Conservation (phyloP, 2,888 invertebrate genomes). For the Hetaerina titia region DNA sequence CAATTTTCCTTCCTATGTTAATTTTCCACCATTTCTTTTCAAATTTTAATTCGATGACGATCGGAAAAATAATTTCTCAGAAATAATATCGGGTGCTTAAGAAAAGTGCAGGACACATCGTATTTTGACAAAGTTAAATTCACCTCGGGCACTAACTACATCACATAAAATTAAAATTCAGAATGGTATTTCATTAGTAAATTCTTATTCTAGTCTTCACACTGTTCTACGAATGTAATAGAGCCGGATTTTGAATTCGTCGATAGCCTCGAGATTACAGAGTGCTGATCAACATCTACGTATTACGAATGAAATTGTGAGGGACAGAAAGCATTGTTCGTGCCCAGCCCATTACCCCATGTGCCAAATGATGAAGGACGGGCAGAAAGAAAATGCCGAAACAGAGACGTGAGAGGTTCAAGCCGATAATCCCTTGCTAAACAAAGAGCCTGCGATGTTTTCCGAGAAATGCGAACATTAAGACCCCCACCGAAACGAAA, state of each 20-base stretch:
- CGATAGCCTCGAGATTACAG: not conserved
- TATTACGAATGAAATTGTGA: not conserved
- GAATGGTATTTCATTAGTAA: no score
- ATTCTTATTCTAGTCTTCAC: no score
- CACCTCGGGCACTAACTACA: no score
- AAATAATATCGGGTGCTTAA: no score
- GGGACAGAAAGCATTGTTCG: not conserved
- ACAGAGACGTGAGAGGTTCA: not conserved
- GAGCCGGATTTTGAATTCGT: not conserved
- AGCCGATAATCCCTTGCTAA: not conserved
- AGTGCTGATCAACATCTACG: not conserved
- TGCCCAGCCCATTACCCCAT: not conserved
- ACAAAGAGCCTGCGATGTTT: not conserved
- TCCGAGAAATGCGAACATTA: not conserved
- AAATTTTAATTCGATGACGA: no score
- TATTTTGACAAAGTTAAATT: no score
- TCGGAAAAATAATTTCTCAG: no score
- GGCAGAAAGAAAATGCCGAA: not conserved
- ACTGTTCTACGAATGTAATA: not conserved
- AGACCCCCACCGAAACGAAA: not conserved
- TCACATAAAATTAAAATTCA: no score
- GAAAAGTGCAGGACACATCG: no score
- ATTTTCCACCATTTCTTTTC: no score
- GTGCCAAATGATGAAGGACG: not conserved
- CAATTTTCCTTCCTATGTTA: no score